A percentile compares a stretch with the other conserved stretches of the same genome.
These are phyloP conservation scores for Liparis tanakae DNA, from an alignment of 2,797 vertebrate genomes.

Conservation along the genomic window DNA sequence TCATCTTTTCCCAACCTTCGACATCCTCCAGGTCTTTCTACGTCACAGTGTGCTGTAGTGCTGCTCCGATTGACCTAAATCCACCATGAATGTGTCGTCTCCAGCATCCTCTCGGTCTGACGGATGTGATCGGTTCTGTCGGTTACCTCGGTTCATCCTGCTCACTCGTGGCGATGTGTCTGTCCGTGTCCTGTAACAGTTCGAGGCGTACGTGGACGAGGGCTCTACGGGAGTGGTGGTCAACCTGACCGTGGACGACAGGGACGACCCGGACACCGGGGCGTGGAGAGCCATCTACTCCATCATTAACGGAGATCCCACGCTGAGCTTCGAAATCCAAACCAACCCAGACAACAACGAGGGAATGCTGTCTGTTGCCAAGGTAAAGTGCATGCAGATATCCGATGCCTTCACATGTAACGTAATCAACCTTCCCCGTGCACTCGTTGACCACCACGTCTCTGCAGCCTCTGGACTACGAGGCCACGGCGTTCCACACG, in stretches of 20 bases:
- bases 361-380: conserved; percentile 95
- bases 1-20: too few species aligned
- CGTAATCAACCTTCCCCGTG: background rate
- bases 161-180: background rate
- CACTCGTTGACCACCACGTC: background rate
- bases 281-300: conserved; percentile 94
- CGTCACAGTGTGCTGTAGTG: background rate
- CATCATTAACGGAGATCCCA: conserved; percentile 93
- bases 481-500: conserved; percentile 88
- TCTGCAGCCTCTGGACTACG: conserved; percentile 91
- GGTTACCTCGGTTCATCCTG: background rate
- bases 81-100: background rate
- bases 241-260: conserved; percentile 93
- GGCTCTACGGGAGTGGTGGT: conserved; percentile 92
- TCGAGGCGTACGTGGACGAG: conserved; percentile 93
- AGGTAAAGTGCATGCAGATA: conserved; percentile 78
- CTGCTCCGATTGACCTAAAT: background rate
- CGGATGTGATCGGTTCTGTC: background rate
- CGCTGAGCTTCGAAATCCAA: conserved; percentile 92
- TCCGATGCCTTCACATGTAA: background rate
- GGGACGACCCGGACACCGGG: conserved; percentile 91
- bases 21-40: too few species aligned
- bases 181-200: conserved; percentile 78
- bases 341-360: conserved; percentile 96
- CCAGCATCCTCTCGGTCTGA: background rate